Conservation (phyloP, 92 coral and sea anemone genomes). For the Plumapathes pennacea region DNA sequence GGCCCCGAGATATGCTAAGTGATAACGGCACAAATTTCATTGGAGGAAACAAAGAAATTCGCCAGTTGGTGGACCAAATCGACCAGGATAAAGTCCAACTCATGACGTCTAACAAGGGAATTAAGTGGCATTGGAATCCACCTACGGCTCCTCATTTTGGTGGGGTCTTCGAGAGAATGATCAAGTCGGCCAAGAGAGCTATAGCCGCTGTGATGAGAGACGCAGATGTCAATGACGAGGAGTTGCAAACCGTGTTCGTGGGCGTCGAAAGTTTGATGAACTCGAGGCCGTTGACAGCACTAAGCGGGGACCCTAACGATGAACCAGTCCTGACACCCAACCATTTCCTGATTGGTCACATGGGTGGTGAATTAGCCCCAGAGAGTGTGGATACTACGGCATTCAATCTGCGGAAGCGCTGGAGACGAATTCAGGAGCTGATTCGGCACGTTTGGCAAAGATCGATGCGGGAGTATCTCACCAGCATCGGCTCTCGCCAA, state of each 20-base stretch:
- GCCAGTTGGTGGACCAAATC: slow-evolving; percentile 26
- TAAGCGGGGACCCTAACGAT: slow-evolving; percentile 35
- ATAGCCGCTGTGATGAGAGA: slow-evolving; percentile 12
- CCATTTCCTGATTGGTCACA: slow-evolving; percentile 36
- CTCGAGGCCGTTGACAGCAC: slow-evolving; percentile 26
- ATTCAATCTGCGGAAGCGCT: slow-evolving; percentile 23
- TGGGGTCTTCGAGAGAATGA: slow-evolving; percentile 38
- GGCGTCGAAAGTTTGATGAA: slow-evolving; percentile 44
- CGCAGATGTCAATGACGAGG: slow-evolving; percentile 13
- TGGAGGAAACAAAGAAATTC: slow-evolving; percentile 40
- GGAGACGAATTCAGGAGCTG: slow-evolving; percentile 50
- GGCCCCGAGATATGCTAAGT: slow-evolving; percentile 59
- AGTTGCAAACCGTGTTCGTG: slow-evolving; percentile 18
- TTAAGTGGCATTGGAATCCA: slow-evolving; percentile 49
- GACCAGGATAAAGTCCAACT: slow-evolving; percentile 33
- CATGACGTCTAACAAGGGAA: slow-evolving; percentile 31
- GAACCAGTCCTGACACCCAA: slow-evolving; percentile 41
- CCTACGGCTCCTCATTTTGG: slow-evolving; percentile 54
- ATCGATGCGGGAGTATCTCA: slow-evolving; percentile 42
- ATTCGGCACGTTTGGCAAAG: slow-evolving; percentile 41
- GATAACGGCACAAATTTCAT: slow-evolving; percentile 57
- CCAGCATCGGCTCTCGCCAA: neutral
- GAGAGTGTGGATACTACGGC: neutral
- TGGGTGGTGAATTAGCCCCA: neutral
- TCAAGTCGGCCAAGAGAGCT: slow-evolving; percentile 10